Evolutionary conservation across 2,113 vertebrate species (phyloP).

Genomic region (Pteropus alecto): DNA sequence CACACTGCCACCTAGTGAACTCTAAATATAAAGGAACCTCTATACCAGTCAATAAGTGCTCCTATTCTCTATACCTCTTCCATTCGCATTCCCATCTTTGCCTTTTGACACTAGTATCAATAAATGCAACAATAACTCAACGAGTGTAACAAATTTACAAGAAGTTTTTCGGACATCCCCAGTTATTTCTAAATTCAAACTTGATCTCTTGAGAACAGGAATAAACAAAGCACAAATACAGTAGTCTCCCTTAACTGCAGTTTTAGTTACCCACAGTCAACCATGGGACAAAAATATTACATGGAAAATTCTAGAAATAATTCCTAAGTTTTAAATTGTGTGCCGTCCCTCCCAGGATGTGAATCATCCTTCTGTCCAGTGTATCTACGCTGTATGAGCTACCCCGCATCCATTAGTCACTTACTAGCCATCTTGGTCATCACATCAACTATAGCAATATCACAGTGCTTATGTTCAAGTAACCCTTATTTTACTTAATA

Average conservation of each 20-base stretch:
- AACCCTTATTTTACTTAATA: background rate
- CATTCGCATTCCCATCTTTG: background rate
- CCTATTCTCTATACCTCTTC: background rate
- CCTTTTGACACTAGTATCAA: background rate
- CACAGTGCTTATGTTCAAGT: background rate
- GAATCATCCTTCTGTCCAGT: background rate
- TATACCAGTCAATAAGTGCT: background rate
- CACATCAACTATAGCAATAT: background rate
- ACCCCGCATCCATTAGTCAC: too few species aligned
- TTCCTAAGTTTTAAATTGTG: background rate
- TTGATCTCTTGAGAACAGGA: background rate
- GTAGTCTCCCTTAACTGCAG: background rate
- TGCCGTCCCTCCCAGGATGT: background rate
- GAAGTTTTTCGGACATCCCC: background rate
- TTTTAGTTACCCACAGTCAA: background rate
- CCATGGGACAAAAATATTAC: background rate
- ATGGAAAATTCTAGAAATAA: background rate
- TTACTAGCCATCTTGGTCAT: background rate
- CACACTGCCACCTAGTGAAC: conserved; percentile 53
- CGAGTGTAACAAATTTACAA: background rate
- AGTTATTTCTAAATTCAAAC: background rate
- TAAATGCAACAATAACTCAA: background rate
- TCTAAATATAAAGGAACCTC: conserved; percentile 3
- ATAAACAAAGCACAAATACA: conserved; percentile 1
- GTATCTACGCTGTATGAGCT: background rate